A percentile compares a stretch with the other conserved stretches of the same genome.
phyloP scores from a whole-genome alignment of 2,113 vertebrate species.

The Meles meles region DNA sequence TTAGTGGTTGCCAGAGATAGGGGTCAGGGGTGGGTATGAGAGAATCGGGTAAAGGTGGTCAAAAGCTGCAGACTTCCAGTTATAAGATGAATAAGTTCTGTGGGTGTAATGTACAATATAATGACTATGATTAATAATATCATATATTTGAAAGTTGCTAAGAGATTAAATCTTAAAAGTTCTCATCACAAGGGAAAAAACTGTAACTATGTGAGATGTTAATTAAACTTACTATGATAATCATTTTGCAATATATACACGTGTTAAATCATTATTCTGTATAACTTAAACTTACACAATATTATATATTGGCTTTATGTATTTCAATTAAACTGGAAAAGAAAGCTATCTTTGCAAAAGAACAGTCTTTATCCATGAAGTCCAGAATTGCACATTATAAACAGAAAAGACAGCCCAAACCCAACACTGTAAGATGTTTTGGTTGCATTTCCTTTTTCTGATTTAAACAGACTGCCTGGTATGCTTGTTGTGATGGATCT shows the following conservation, averaged over 20 bases:
- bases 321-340: neutral
- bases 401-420: neutral
- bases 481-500: neutral
- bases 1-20: neutral
- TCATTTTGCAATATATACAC: neutral
- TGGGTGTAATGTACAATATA: neutral
- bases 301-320: neutral
- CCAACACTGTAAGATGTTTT: neutral
- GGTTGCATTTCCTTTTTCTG: neutral
- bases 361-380: neutral
- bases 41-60: neutral
- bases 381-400: neutral
- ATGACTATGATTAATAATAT: neutral
- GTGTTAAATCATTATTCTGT: neutral
- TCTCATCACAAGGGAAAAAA: neutral
- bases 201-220: neutral
- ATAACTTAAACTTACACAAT: neutral
- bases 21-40: fast-evolving
- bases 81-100: neutral
- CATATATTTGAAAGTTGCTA: neutral
- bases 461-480: neutral
- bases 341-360: neutral
- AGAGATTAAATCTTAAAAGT: neutral
- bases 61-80: neutral
- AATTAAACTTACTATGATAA: neutral